A percentile compares a stretch with the other conserved stretches of the same genome.
Conservation (phyloP, 1,140 invertebrate genomes). For the Cherax destructor region DNA sequence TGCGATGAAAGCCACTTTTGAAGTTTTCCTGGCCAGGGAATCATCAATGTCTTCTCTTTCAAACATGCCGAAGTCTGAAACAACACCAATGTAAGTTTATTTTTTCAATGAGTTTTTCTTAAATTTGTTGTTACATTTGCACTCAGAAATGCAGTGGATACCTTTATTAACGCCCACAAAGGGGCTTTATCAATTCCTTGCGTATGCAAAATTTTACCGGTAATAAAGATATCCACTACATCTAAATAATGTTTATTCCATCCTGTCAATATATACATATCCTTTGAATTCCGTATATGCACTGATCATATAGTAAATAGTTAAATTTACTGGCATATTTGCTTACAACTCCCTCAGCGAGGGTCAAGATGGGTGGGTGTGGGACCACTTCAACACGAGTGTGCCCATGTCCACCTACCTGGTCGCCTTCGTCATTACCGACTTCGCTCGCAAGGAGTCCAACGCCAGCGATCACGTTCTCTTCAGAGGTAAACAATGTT, state of each 20-base stretch:
- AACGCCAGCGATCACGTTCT: background rate
- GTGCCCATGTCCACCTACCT: conserved; percentile 40
- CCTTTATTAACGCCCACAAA: too few relatives aligned
- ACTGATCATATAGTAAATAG: too few relatives aligned
- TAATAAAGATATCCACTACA: too few relatives aligned
- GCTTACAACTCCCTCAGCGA: background rate
- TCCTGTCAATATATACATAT: too few relatives aligned
- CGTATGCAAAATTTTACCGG: too few relatives aligned
- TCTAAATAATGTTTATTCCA: too few relatives aligned
- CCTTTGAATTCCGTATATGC: too few relatives aligned
- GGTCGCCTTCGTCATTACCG: conserved; percentile 15
- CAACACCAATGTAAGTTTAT: conserved; percentile 63
- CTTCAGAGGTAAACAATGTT: conserved; percentile 2
- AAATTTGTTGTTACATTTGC: too few relatives aligned
- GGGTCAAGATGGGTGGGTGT: conserved; percentile 22
- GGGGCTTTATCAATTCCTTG: too few relatives aligned
- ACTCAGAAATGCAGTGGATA: too few relatives aligned
- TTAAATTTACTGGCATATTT: too few relatives aligned
- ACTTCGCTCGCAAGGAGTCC: background rate
- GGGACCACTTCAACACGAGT: conserved; percentile 43
- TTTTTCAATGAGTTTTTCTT: too few relatives aligned
- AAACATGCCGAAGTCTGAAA: conserved; percentile 84
- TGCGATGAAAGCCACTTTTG: conserved; percentile 89
- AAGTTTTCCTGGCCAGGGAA: conserved; percentile 82
- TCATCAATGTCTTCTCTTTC: conserved; percentile 83